Evolutionary conservation across 1,140 invertebrate species (phyloP).

Genomic region (Drosophila carrolli): DNA sequence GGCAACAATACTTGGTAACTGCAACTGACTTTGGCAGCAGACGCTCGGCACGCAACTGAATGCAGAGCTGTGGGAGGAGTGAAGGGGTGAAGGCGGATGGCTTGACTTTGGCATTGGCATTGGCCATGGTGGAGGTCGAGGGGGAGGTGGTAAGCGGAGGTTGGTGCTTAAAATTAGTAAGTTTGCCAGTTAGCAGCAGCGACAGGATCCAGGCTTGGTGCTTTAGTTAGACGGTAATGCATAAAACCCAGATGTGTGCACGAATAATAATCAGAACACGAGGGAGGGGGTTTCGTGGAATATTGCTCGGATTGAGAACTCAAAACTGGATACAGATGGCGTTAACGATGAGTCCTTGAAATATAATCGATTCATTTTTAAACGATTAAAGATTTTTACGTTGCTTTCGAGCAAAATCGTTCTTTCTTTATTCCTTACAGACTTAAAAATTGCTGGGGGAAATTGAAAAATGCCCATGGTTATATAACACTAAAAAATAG

Average conservation of each 20-base stretch:
- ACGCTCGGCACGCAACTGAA: conserved; percentile 59
- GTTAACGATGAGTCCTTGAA: conserved; percentile 6
- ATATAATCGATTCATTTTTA: neutral
- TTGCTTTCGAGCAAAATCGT: too few relatives aligned
- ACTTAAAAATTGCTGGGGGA: too few relatives aligned
- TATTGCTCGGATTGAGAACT: neutral
- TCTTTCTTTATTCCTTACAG: too few relatives aligned
- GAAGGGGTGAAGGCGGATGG: neutral
- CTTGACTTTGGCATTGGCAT: conserved; percentile 66
- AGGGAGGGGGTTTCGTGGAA: neutral
- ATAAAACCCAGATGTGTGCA: conserved; percentile 56
- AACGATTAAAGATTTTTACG: too few relatives aligned
- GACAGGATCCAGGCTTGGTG: conserved; percentile 26
- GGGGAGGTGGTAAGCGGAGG: neutral
- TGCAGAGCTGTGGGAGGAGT: conserved; percentile 1
- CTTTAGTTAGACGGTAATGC: conserved; percentile 43
- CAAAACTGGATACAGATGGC: conserved; percentile 9
- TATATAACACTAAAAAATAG: too few relatives aligned
- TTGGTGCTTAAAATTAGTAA: conserved; percentile 63
- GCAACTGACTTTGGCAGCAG: conserved; percentile 61
- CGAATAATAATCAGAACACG: neutral
- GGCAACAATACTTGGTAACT: conserved; percentile 37
- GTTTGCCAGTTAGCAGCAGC: conserved; percentile 52
- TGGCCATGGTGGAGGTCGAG: conserved; percentile 14
- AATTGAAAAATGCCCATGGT: too few relatives aligned